These are phyloP conservation scores for Spilosoma lubricipeda DNA, from an alignment of 2,888 invertebrate species.

Conservation along the genomic window DNA sequence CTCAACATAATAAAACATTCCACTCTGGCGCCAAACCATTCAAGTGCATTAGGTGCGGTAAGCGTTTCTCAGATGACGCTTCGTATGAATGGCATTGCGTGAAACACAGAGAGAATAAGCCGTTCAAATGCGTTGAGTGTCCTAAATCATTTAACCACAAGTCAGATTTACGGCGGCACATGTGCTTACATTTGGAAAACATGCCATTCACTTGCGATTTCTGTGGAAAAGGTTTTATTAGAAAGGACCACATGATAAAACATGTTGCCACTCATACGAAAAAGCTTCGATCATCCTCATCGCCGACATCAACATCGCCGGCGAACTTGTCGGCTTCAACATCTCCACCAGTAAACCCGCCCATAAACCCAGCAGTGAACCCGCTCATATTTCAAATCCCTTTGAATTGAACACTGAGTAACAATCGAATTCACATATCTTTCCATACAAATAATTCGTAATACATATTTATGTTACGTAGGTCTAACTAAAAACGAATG, in stretches of 20 bases:
- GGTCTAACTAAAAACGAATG: slow-evolving; percentile 37
- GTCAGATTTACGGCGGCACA: slow-evolving; percentile 94
- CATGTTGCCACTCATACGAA: slow-evolving; percentile 93
- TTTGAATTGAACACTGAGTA: slow-evolving; percentile 30
- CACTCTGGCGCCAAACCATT: slow-evolving; percentile 95
- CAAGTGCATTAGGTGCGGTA: slow-evolving; percentile 94
- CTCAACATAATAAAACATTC: slow-evolving; percentile 96
- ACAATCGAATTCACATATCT: slow-evolving; percentile 65
- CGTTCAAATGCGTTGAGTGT: slow-evolving; percentile 94
- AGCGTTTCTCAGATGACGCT: slow-evolving; percentile 91
- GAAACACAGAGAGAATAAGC: slow-evolving; percentile 93
- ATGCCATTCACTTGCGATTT: slow-evolving; percentile 93
- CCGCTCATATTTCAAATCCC: slow-evolving; percentile 29
- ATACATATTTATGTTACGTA: slow-evolving; percentile 57
- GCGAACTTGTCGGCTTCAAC: slow-evolving; percentile 59
- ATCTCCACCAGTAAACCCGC: slow-evolving; percentile 36
- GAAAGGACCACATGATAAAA: slow-evolving; percentile 96
- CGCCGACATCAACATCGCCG: slow-evolving; percentile 62
- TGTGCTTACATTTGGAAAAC: slow-evolving; percentile 94
- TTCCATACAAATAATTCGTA: slow-evolving; percentile 53
- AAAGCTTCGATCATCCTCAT: slow-evolving; percentile 71
- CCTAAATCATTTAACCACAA: slow-evolving; percentile 97
- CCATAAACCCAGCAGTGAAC: slow-evolving; percentile 30
- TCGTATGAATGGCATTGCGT: slow-evolving; percentile 91
- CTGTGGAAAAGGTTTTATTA: slow-evolving; percentile 95